Base-by-base conservation (phyloP, 2,888 invertebrate species). In the Caenorhabditis sulstoni region DNA sequence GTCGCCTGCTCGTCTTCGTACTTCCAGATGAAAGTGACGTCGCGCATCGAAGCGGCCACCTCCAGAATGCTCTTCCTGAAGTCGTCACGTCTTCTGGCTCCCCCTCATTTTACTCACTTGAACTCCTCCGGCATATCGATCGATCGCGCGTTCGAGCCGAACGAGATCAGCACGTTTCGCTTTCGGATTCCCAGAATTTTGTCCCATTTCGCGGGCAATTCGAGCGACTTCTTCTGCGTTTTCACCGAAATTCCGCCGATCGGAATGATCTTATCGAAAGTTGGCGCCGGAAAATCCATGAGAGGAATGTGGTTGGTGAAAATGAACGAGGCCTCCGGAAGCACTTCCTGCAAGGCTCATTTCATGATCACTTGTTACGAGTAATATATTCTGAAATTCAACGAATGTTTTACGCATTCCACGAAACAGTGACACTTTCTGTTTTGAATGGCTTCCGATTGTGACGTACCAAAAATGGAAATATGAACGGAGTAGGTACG, bases 11-110 rank as follows among this genome's bases (percentile, higher is more conserved):
- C 77, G 22, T 81, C 73, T 49, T 83, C 83, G 61, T 83, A 83
- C 53, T 83, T 81, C 83, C 83, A 83, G 53, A 83, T 83, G 47
- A 83, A 83, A 12, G 83, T 79, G 11, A 77, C 67, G 29, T 81
- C 77, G 22, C 79, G 79, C 76, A 83, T 73, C 0, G 73, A 57
- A 16, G 58, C 65, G 35, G 74, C 64, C 18, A 74, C 59, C 52
- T 65, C 44, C 1, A 83, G 55, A 12, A 83, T 29, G 9, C 59
- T 44, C 44, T 83, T 61, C 45, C 78, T 82, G 45, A 20, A 75
- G 22, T n/a, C n/a, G n/a, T n/a, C n/a, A n/a, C n/a, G 16, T 41
- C 22, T 39, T 35, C 5, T 16, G 4, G n/a, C n/a, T n/a, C n/a
- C n/a, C n/a, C n/a, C n/a, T n/a, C n/a, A n/a, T 16, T 20, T 5